Conservation (phyloP, 2,888 invertebrate genomes). For the Cybosia mesomella region DNA sequence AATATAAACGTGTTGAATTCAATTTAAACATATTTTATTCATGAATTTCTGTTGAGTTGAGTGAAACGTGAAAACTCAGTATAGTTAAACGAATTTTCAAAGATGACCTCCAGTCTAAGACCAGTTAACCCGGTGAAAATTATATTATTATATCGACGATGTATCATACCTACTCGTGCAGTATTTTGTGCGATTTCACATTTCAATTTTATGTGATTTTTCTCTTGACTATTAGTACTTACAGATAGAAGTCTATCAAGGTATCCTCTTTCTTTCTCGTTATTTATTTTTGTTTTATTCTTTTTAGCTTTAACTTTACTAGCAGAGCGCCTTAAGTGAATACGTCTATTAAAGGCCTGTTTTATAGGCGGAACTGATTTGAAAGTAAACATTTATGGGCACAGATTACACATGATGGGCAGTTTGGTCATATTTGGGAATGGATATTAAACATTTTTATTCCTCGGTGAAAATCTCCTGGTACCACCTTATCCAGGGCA, state of each 20-base stretch:
- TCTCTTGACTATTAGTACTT: too few relatives aligned
- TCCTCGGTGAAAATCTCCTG: not conserved
- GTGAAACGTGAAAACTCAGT: not conserved
- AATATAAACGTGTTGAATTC: not conserved
- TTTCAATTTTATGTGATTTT: too few relatives aligned
- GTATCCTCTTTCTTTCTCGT: too few relatives aligned
- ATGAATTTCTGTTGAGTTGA: not conserved
- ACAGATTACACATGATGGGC: conserved; percentile 25
- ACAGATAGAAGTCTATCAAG: too few relatives aligned
- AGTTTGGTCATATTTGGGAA: not conserved
- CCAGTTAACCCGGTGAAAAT: too few relatives aligned
- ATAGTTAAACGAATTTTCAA: too few relatives aligned
- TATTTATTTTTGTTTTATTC: not conserved
- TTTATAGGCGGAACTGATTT: conserved; percentile 62
- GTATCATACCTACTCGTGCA: too few relatives aligned
- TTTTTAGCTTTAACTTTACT: not conserved
- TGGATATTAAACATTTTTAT: not conserved
- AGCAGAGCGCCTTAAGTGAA: conserved; percentile 44
- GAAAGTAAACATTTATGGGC: conserved; percentile 47
- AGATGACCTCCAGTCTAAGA: too few relatives aligned
- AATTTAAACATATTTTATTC: not conserved
- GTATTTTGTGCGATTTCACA: too few relatives aligned
- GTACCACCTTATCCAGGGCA: not conserved
- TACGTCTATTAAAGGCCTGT: conserved; percentile 68
- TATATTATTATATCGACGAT: too few relatives aligned